phyloP scores from a whole-genome alignment of 2,113 vertebrate genomes.

The Cygnus atratus region DNA sequence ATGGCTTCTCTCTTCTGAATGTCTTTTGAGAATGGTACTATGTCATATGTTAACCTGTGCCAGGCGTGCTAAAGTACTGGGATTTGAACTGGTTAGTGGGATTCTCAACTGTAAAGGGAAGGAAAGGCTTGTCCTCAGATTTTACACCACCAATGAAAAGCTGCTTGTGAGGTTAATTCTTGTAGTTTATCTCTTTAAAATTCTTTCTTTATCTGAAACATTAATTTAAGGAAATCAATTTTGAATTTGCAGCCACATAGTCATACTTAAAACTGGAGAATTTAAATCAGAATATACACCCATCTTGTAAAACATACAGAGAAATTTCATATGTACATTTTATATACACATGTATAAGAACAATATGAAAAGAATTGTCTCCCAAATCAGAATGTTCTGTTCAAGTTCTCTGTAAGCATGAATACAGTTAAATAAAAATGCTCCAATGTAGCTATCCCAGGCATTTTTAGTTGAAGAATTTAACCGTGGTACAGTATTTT shows the following conservation, averaged over 20 bases:
- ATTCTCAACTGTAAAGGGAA: not conserved
- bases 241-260: not conserved
- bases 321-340: not conserved
- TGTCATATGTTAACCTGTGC: not conserved
- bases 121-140: not conserved
- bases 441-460: not conserved
- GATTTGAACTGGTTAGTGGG: not conserved
- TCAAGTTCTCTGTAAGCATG: not conserved
- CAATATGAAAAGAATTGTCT: not conserved
- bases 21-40: not conserved
- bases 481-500: not conserved
- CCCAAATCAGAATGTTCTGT: not conserved
- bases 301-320: too few species aligned
- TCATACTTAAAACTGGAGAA: not conserved
- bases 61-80: not conserved
- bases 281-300: not conserved
- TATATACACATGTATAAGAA: accelerated
- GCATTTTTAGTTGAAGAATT: not conserved
- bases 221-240: not conserved
- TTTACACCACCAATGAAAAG: not conserved
- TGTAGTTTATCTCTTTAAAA: not conserved
- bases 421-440: not conserved
- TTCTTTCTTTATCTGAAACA: not conserved
- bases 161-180: not conserved
- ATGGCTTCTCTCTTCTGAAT: not conserved